Base-by-base conservation (phyloP, 2,797 vertebrate genomes). In the Crocidura indochinensis region DNA sequence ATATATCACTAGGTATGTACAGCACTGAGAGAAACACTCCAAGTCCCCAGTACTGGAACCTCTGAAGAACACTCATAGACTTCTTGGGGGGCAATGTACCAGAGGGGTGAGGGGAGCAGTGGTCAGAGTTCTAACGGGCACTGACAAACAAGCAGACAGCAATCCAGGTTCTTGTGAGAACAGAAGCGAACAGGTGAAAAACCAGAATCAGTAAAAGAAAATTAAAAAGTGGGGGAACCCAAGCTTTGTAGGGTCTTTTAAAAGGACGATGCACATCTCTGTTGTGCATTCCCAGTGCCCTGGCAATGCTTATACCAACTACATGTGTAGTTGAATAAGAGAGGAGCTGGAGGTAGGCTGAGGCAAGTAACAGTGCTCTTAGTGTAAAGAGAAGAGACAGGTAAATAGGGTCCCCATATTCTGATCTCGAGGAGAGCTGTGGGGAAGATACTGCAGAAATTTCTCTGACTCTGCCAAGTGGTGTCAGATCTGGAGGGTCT, bases 181-280 rank as follows among this genome's bases (percentile, higher is more conserved):
- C 10, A 60, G 11, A 68, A 49, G 51, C 56, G 79, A 24, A 31
- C 47, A 60, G 8, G 79, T 11, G 1, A 7, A 29, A 49, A 73
- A 53, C 53, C 38, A 14, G 27, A 27, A 10, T 27, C 64, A 71
- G 62, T 68, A 76, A n/a, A 2, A 64, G 83, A 31, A 6, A 79
- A 12, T 12, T 56, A 5, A 31, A 17, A 53, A 53, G 31, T 15
- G 38, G 24, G 75, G 68, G 53, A 20, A n/a, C 24, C 15, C 0
- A 7, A 65, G n/a, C 22, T 17, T 0, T 17, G 10, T 31, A 5
- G 27, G 7, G 12, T 14, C 12, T 0, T 53, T 44, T 10, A 9
- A 11, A 29, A 20, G 8, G 77, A 74, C 68, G 51, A 38, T 2
- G 4, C 15, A 27, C 62, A 51, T 53, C 26, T 53, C 46, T 68